Evolutionary conservation across 92 coral and sea anemone species (phyloP).

Genomic region (Parazoanthus darwini): DNA sequence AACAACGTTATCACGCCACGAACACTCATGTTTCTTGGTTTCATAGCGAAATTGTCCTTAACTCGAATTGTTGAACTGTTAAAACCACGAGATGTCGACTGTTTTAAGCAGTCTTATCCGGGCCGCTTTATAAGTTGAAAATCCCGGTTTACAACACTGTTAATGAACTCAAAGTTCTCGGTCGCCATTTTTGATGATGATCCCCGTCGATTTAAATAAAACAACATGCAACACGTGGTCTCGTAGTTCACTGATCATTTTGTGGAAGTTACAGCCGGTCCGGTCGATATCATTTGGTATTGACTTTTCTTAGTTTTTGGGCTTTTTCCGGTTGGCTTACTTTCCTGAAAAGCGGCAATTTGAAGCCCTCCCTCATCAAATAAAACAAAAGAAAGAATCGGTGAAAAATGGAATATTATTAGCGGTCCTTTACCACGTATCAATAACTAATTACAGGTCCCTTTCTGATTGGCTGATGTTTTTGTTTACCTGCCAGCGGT

Average conservation of each 20-base stretch:
- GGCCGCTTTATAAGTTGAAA: neutral
- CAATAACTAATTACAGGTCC: conserved; percentile 26
- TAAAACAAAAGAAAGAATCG: neutral
- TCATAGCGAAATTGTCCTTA: conserved; percentile 45
- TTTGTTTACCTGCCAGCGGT: conserved; percentile 22
- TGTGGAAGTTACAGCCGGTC: neutral
- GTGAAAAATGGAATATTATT: neutral
- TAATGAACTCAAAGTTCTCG: conserved; percentile 20
- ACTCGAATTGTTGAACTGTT: neutral
- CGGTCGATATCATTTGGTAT: neutral
- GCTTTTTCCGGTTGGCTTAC: conserved; percentile 8
- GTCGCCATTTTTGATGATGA: conserved; percentile 15
- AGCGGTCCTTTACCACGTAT: conserved; percentile 45
- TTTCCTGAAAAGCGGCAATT: neutral
- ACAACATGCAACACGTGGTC: conserved; percentile 35
- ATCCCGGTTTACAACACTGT: neutral
- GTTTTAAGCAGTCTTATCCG: neutral
- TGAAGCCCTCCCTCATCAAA: neutral
- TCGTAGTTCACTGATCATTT: neutral
- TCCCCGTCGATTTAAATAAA: neutral
- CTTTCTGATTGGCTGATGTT: conserved; percentile 19
- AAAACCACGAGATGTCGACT: neutral
- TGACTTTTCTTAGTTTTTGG: neutral
- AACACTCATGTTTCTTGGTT: conserved; percentile 72
- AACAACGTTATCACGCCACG: conserved; percentile 72